Evolutionary conservation across 23 tunicate species (phyloP).

Genomic region (Ciona savignyi): DNA sequence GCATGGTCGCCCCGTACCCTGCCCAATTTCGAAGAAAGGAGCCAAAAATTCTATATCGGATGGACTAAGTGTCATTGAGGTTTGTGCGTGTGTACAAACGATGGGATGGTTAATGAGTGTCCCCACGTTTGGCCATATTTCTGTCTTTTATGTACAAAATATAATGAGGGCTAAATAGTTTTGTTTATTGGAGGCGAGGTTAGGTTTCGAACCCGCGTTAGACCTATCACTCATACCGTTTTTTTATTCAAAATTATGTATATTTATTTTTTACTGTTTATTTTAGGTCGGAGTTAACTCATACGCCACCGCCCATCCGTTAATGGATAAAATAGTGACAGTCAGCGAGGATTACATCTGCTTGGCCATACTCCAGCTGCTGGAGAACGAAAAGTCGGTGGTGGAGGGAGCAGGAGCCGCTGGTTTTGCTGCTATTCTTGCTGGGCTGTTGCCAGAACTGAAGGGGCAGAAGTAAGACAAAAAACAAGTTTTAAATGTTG

Average conservation of each 20-base stretch:
- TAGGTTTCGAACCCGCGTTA: too few species aligned
- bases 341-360: conserved; percentile 77
- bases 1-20: conserved; percentile 53
- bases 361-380: conserved; percentile 69
- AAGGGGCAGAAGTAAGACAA: conserved; percentile 89
- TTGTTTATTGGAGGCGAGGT: too few species aligned
- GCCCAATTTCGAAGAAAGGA: conserved; percentile 49
- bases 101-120: too few species aligned
- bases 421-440: conserved; percentile 86
- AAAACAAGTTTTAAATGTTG: neutral
- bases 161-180: too few species aligned
- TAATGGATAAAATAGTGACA: conserved; percentile 58
- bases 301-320: conserved; percentile 74
- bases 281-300: conserved; percentile 87
- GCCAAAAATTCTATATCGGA: conserved; percentile 79
- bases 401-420: conserved; percentile 98
- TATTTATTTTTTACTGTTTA: too few species aligned
- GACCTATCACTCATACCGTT: too few species aligned
- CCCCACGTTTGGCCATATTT: too few species aligned
- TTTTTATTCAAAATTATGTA: too few species aligned
- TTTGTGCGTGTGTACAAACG: too few species aligned
- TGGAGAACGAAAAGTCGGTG: conserved; percentile 92
- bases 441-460: conserved; percentile 59
- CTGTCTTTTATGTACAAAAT: too few species aligned
- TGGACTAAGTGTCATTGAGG: conserved; percentile 75